Evolutionary conservation across 2,113 vertebrate species (phyloP).

Genomic region (Alligator mississippiensis): DNA sequence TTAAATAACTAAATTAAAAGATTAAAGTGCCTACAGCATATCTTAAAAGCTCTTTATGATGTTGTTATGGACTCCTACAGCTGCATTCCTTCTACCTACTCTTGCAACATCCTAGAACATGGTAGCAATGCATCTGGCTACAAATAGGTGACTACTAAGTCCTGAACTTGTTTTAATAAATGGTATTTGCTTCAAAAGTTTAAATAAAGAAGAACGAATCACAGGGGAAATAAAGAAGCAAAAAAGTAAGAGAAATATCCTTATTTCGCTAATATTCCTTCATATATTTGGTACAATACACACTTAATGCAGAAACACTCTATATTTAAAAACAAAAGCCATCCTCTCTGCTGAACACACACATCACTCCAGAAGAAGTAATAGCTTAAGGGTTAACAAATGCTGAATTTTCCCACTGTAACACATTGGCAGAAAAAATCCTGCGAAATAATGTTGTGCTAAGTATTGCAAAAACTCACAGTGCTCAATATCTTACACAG

Average conservation of each 20-base stretch:
- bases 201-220: not conserved
- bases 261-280: not conserved
- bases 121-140: not conserved
- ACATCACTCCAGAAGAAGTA: not conserved
- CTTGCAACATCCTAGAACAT: not conserved
- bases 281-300: not conserved
- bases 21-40: not conserved
- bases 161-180: not conserved
- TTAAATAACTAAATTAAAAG: not conserved
- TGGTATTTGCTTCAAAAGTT: not conserved
- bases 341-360: not conserved
- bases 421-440: rapidly evolving
- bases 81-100: not conserved
- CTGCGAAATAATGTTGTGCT: not conserved
- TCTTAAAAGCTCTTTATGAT: not conserved
- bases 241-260: not conserved
- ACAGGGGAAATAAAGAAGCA: not conserved
- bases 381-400: not conserved
- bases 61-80: not conserved
- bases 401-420: not conserved
- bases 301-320: not conserved
- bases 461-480: not conserved
- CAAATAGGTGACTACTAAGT: not conserved
- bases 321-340: not conserved
- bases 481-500: not conserved